phyloP scores from a whole-genome alignment of 2,797 vertebrate genomes.

The Rhynchotus rufescens region DNA sequence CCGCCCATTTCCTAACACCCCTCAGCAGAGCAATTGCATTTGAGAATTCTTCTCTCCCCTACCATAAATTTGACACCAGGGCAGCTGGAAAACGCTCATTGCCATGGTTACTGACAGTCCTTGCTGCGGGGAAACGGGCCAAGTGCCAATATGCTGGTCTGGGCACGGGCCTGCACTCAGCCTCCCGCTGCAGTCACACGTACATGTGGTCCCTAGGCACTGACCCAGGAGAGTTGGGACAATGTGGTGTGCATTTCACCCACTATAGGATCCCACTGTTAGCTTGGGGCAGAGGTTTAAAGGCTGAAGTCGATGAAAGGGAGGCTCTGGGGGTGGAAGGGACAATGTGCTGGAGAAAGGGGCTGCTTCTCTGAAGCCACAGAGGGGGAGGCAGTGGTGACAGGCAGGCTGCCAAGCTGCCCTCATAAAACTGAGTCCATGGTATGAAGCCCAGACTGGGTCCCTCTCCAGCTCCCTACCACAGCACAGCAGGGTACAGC shows the following conservation, averaged over 20 bases:
- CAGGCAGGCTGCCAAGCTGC: slow-evolving; percentile 12
- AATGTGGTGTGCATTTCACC: not conserved
- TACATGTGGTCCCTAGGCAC: not conserved
- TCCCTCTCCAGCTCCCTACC: not conserved
- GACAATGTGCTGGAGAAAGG: not conserved
- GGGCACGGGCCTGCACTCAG: not conserved
- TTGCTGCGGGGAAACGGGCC: not conserved
- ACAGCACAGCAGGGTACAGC: rapidly evolving
- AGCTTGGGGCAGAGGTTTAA: not conserved
- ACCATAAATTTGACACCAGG: not conserved
- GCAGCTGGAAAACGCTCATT: not conserved
- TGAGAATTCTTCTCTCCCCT: not conserved
- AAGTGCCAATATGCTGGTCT: rapidly evolving
- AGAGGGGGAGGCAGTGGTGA: not conserved
- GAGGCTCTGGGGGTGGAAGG: not conserved
- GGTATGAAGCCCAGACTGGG: not conserved
- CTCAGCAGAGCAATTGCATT: not conserved
- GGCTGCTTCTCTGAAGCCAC: not conserved
- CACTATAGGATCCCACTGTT: not conserved
- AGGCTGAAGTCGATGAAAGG: not conserved
- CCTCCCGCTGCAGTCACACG: not conserved
- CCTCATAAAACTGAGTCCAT: not conserved
- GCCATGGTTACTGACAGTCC: slow-evolving; percentile 2
- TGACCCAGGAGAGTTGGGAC: not conserved
- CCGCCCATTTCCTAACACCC: not conserved